Conservation (phyloP, 2,113 vertebrate genomes). For the Ochotona curzoniae region DNA sequence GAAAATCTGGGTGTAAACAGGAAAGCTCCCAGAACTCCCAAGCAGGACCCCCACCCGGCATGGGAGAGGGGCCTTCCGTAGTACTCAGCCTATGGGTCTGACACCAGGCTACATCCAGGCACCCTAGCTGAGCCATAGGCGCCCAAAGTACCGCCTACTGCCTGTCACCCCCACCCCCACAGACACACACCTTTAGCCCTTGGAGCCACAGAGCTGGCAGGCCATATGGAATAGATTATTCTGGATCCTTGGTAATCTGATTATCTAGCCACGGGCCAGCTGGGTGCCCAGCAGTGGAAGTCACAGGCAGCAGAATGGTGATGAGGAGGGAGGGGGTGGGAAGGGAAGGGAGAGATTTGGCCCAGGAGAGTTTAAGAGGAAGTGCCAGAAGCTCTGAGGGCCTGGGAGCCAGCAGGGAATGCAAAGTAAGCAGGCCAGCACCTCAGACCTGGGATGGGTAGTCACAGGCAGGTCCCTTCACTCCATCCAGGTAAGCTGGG, state of each 20-base stretch:
- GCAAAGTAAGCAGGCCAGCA: background rate
- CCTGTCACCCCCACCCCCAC: accelerated
- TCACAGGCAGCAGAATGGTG: slow-evolving; percentile 60
- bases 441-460: background rate
- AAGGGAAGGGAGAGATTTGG: slow-evolving; percentile 49
- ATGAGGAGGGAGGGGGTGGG: slow-evolving; percentile 66
- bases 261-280: slow-evolving; percentile 71
- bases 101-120: no score
- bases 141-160: background rate
- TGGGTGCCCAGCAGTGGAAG: slow-evolving; percentile 65
- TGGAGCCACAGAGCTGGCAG: slow-evolving; percentile 43
- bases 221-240: slow-evolving; percentile 82
- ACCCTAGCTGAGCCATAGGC: background rate
- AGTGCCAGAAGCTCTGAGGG: background rate
- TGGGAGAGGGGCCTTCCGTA: background rate
- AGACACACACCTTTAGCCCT: slow-evolving; percentile 59
- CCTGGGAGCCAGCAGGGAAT: background rate
- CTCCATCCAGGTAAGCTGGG: background rate
- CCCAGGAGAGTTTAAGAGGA: slow-evolving; percentile 25
- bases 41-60: background rate
- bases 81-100: no score
- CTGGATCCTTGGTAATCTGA: slow-evolving; percentile 75
- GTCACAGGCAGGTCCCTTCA: background rate
- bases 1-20: background rate
- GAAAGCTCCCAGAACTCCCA: background rate